These are phyloP conservation scores for Drosophila yooni DNA, from an alignment of 2,888 invertebrate species.

Conservation along the genomic window DNA sequence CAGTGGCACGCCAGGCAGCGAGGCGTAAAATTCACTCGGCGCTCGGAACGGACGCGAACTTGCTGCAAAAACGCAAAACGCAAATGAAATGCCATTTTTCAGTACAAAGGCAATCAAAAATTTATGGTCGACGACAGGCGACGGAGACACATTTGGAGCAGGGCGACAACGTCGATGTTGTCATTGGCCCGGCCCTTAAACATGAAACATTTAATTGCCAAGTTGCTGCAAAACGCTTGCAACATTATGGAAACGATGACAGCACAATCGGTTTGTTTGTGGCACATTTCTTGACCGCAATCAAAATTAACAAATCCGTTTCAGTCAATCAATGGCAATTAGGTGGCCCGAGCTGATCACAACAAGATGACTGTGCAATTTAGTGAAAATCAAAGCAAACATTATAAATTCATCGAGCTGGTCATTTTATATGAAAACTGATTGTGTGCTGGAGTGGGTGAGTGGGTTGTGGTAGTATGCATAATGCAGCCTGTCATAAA, in stretches of 20 bases:
- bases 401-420: constrained; percentile 8
- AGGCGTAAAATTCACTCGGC: constrained; percentile 77
- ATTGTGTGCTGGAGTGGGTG: background rate
- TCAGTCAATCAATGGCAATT: constrained; percentile 34
- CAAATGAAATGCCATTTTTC: constrained; percentile 73
- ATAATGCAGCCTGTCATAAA: constrained; percentile 64
- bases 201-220: constrained; percentile 68
- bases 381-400: constrained; percentile 1
- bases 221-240: constrained; percentile 45
- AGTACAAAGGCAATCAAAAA: constrained; percentile 72
- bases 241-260: constrained; percentile 22
- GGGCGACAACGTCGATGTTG: constrained; percentile 16
- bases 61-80: constrained; percentile 53
- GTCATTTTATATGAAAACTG: constrained; percentile 9
- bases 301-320: constrained; percentile 50
- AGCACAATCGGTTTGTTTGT: constrained; percentile 20
- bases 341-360: constrained; percentile 20
- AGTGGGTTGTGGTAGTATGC: background rate
- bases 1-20: constrained; percentile 63
- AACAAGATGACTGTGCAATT: constrained; percentile 7
- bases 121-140: constrained; percentile 68
- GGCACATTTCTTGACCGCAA: constrained; percentile 34
- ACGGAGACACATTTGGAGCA: constrained; percentile 43
- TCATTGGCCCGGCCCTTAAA: constrained; percentile 40
- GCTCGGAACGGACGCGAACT: constrained; percentile 40